Conservation (phyloP, 2,113 vertebrate genomes). For the Cisticola juncidis region DNA sequence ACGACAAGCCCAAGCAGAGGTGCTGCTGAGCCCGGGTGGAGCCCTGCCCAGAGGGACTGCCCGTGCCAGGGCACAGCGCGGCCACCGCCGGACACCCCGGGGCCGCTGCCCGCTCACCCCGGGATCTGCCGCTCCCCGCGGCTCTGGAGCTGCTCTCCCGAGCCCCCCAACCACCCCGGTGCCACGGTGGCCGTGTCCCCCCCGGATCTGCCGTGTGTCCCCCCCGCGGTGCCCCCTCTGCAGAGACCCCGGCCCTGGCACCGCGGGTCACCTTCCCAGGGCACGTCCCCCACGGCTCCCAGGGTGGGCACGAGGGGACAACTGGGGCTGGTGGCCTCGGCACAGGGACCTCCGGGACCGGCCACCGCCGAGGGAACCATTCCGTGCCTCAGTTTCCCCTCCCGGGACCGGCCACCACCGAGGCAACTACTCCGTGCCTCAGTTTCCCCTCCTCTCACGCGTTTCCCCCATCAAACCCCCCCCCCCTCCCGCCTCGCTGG, state of each 20-base stretch:
- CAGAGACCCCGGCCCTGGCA: neutral
- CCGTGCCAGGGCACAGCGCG: neutral
- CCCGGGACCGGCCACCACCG: accelerated
- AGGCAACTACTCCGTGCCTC: neutral
- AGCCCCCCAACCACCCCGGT: accelerated
- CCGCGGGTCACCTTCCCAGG: accelerated
- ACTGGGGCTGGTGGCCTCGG: neutral
- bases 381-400: neutral
- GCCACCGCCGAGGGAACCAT: accelerated
- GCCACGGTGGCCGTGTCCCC: accelerated
- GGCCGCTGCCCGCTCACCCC: neutral
- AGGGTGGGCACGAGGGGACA: accelerated
- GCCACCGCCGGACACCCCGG: accelerated
- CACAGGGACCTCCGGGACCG: neutral
- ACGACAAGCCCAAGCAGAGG: conserved; percentile 34
- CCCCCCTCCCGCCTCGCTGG: accelerated
- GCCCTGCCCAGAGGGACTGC: neutral
- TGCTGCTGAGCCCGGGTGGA: conserved; percentile 66
- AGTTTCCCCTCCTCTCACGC: neutral
- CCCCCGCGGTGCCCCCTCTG: neutral
- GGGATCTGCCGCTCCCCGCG: neutral
- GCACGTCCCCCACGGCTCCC: accelerated
- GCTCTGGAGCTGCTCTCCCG: neutral
- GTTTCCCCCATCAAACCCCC: neutral
- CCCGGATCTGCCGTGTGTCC: neutral